Conservation (phyloP, 2,113 vertebrate species). For the Anhinga anhinga region DNA sequence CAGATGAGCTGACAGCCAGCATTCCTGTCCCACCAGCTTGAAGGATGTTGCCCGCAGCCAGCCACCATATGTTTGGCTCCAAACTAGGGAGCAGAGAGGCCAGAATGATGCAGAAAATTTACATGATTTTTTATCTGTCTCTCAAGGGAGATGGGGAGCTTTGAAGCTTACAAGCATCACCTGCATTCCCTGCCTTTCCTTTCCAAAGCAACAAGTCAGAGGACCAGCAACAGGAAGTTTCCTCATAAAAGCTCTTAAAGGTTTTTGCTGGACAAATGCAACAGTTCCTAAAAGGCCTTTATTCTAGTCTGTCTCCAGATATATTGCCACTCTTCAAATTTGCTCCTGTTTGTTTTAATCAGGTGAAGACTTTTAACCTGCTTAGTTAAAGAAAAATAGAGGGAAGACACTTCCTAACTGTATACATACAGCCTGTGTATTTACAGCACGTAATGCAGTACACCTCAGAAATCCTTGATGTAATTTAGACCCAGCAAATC, state of each 20-base stretch:
- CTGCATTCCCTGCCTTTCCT: background rate
- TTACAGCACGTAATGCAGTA: accelerated
- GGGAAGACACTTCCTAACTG: background rate
- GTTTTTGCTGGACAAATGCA: background rate
- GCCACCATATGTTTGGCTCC: slow-evolving; percentile 53
- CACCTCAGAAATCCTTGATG: background rate
- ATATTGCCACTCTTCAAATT: background rate
- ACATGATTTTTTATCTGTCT: background rate
- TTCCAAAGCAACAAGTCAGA: background rate
- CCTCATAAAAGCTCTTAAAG: background rate
- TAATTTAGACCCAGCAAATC: background rate
- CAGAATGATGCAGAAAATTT: slow-evolving; percentile 9
- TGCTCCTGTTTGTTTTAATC: background rate
- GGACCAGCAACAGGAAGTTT: background rate
- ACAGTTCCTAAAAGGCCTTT: background rate
- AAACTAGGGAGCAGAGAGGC: slow-evolving; percentile 23
- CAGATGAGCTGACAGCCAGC: slow-evolving; percentile 54
- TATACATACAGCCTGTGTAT: background rate
- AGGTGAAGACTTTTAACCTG: background rate
- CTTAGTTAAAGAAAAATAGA: background rate
- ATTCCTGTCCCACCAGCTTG: slow-evolving; percentile 45
- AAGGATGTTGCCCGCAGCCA: slow-evolving; percentile 42
- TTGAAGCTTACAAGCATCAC: background rate
- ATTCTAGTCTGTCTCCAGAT: background rate
- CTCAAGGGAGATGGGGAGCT: background rate